These are phyloP conservation scores for Psammodynastes pulverulentus DNA, from an alignment of 2,113 vertebrate genomes.

Conservation along the genomic window DNA sequence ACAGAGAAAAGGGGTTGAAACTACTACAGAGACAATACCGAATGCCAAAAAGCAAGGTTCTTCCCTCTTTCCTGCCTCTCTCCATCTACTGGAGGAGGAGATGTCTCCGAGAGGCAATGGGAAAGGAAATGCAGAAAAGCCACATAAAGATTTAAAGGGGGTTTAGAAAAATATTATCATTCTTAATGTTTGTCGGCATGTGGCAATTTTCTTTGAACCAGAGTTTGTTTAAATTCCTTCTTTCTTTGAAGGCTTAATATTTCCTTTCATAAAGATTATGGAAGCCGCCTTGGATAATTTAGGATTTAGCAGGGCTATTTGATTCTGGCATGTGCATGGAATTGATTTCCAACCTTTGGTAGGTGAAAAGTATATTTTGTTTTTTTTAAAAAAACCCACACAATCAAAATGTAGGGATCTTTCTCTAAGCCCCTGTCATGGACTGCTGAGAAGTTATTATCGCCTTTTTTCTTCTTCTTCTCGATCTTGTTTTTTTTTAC, in stretches of 20 bases:
- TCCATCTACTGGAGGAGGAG: constrained; percentile 9
- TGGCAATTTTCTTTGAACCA: constrained; percentile 64
- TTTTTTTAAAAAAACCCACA: neutral
- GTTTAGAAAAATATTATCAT: constrained; percentile 68
- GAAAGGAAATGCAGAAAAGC: constrained; percentile 68
- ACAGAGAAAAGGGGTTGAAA: neutral
- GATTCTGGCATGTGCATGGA: constrained; percentile 39
- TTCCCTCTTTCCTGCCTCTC: neutral
- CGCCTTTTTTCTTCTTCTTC: neutral
- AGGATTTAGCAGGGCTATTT: constrained; percentile 47
- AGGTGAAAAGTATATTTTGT: constrained; percentile 4
- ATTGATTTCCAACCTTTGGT: constrained; percentile 50
- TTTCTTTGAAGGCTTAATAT: constrained; percentile 65
- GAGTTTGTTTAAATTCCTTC: constrained; percentile 58
- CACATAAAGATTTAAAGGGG: constrained; percentile 60
- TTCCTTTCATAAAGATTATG: constrained; percentile 61
- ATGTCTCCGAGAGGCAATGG: constrained; percentile 54
- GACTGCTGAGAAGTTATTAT: neutral
- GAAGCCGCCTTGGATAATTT: constrained; percentile 55
- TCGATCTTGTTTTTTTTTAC: neutral
- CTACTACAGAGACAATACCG: neutral
- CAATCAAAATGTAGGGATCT: neutral
- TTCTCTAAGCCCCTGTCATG: neutral
- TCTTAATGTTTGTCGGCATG: constrained; percentile 65
- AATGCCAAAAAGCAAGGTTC: neutral